Evolutionary conservation across 1,140 invertebrate genomes (phyloP), one percentile per base, ranked within the genome.

Genomic region (Laupala kohalensis): DNA sequence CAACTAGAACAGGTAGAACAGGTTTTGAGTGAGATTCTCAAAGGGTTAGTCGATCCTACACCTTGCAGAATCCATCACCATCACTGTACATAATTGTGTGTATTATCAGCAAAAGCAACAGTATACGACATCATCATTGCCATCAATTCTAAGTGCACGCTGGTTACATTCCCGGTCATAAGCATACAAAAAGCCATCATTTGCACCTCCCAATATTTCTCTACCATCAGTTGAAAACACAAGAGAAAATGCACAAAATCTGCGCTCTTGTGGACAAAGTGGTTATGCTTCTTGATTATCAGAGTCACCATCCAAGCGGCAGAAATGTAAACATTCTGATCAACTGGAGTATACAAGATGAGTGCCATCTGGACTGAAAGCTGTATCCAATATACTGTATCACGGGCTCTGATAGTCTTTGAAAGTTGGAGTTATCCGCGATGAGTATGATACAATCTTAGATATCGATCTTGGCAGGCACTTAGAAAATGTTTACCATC

Each of bases 41-140:
- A 69, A 90, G 78, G 6, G 87, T 89, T 75, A 94, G 82, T 67
- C 91, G 82, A 79, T 96, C 94, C 90, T 92, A 95, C 1, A 90
- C 88, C 83, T 90, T 91, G 73, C 85, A 86, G 6, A 94, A 78
- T 4, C 92, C 92, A 83, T 95, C 92, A 65, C 89, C 88, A 53
- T 89, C 93, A 79, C 89, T 93, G 75, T 90, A 92, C 25, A 96
- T 83, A 76, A 95, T 90, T 95, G 87, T 9, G 92, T 92, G 86
- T 87, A 53, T 87, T 83, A 77, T 93, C 92, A 29, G 92, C 89
- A 83, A 92, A 95, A 13, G 86, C 84, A 28, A 96, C 91, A 24
- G 89, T 84, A 80, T 9, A 94, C 88, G 81, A 96, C 93, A 74
- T 90, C 88, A 64, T 86, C 84, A 77, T 94, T 92, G 66, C 86